Conservation (phyloP, 1,140 invertebrate species). For the Drusus annulatus region DNA sequence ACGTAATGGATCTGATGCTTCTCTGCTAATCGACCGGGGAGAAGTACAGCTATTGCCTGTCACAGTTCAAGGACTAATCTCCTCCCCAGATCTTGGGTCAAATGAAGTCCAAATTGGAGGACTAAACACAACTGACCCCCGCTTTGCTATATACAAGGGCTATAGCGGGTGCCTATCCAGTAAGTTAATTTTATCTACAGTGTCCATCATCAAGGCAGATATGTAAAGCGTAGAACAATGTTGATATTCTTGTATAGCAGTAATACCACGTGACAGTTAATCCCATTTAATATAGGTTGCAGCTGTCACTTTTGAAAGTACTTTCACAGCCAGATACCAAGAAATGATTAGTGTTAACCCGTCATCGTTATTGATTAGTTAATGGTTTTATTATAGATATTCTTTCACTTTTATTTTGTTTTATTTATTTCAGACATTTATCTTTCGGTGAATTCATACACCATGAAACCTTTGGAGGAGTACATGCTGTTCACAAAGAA, state of each 20-base stretch:
- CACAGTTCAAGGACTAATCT: constrained; percentile 76
- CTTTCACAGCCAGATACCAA: too few species aligned
- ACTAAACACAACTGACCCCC: constrained; percentile 84
- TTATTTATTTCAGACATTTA: constrained; percentile 79
- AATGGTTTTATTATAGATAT: background rate
- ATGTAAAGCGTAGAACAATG: too few species aligned
- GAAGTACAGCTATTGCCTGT: constrained; percentile 79
- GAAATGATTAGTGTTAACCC: too few species aligned
- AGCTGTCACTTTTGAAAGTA: too few species aligned
- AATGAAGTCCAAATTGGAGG: constrained; percentile 91
- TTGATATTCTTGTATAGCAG: too few species aligned
- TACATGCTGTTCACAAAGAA: constrained; percentile 90
- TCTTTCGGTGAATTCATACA: constrained; percentile 82
- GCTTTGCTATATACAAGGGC: constrained; percentile 85
- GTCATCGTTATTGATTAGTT: too few species aligned
- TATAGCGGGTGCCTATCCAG: constrained; percentile 93
- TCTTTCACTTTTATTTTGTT: constrained; percentile 17
- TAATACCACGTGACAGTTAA: too few species aligned
- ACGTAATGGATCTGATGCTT: constrained; percentile 79
- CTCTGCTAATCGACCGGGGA: constrained; percentile 83
- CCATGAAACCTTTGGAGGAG: constrained; percentile 89
- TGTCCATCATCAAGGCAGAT: too few species aligned
- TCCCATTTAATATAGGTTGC: too few species aligned
- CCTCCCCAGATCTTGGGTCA: constrained; percentile 76
- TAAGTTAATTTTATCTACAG: constrained; percentile 66